These are phyloP conservation scores for Brachionichthys hirsutus DNA, from an alignment of 2,113 vertebrate species.

Conservation along the genomic window DNA sequence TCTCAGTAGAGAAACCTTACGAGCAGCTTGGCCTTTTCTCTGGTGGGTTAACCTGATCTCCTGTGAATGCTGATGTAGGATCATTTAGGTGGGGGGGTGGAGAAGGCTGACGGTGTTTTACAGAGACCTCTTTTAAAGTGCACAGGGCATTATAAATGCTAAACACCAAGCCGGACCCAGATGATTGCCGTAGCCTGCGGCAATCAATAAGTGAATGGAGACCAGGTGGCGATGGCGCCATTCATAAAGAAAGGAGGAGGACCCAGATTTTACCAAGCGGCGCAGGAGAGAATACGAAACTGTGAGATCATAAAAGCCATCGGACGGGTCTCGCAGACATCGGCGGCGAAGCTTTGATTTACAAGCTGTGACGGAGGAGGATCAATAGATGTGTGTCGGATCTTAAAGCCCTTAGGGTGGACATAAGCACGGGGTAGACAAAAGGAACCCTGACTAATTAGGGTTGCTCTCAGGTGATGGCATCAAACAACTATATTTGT, in stretches of 20 bases:
- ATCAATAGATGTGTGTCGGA: slow-evolving; percentile 51
- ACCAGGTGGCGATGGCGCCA: slow-evolving; percentile 70
- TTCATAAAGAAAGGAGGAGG: slow-evolving; percentile 52
- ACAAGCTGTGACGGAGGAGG: slow-evolving; percentile 14
- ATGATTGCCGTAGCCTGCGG: slow-evolving; percentile 69
- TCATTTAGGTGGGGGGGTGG: slow-evolving; percentile 53
- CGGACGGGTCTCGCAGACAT: slow-evolving; percentile 30
- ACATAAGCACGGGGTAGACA: not conserved
- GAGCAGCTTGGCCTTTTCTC: slow-evolving; percentile 52
- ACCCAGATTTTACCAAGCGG: slow-evolving; percentile 34
- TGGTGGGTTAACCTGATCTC: slow-evolving; percentile 67
- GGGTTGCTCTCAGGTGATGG: not conserved
- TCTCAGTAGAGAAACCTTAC: slow-evolving; percentile 52
- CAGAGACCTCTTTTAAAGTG: slow-evolving; percentile 59
- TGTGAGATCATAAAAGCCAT: slow-evolving; percentile 58
- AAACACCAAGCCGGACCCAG: slow-evolving; percentile 64
- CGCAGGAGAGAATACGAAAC: slow-evolving; percentile 45
- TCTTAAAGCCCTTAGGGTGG: slow-evolving; percentile 23
- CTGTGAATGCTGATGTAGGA: slow-evolving; percentile 62
- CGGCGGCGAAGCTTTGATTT: slow-evolving; percentile 51
- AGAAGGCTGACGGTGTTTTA: slow-evolving; percentile 55
- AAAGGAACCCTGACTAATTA: slow-evolving; percentile 1
- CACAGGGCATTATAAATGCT: slow-evolving; percentile 70
- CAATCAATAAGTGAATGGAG: slow-evolving; percentile 73
- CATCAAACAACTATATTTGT: not conserved